phyloP scores from a whole-genome alignment of 2,888 invertebrate genomes.

The Thecophora atra region DNA sequence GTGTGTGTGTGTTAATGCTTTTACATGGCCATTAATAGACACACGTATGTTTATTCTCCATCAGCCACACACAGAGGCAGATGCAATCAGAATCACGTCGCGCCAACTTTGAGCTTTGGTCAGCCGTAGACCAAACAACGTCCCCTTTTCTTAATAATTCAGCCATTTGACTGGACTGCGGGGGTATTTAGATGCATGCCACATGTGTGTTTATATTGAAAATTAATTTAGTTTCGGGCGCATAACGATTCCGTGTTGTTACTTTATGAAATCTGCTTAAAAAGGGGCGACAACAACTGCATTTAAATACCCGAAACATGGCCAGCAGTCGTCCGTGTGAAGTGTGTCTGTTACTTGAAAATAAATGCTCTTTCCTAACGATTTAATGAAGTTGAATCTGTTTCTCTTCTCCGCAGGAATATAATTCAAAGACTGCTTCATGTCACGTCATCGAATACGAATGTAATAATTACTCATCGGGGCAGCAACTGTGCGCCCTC shows the following conservation, averaged over 20 bases:
- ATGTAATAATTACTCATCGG: constrained; percentile 46
- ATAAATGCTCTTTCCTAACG: no score
- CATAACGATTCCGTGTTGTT: constrained; percentile 6
- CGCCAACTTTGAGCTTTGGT: background rate
- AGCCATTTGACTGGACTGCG: background rate
- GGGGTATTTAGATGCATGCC: background rate
- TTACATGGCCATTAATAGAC: constrained; percentile 6
- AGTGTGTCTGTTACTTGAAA: background rate
- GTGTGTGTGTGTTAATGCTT: background rate
- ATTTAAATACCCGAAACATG: background rate
- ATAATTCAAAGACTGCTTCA: constrained; percentile 66
- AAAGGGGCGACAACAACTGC: constrained; percentile 16
- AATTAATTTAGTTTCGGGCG: constrained; percentile 2
- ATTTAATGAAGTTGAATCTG: background rate
- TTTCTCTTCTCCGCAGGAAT: constrained; percentile 55
- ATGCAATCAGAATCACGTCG: background rate
- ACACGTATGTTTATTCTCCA: background rate
- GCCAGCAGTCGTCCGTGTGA: background rate
- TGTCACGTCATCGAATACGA: constrained; percentile 65
- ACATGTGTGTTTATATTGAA: constrained; percentile 1
- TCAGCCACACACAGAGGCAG: background rate
- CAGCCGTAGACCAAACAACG: background rate
- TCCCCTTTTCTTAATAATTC: background rate
- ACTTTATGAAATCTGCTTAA: constrained; percentile 29
- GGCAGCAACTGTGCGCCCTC: constrained; percentile 54